Conservation (phyloP, 2,888 invertebrate genomes). For the Poecilus cupreus region DNA sequence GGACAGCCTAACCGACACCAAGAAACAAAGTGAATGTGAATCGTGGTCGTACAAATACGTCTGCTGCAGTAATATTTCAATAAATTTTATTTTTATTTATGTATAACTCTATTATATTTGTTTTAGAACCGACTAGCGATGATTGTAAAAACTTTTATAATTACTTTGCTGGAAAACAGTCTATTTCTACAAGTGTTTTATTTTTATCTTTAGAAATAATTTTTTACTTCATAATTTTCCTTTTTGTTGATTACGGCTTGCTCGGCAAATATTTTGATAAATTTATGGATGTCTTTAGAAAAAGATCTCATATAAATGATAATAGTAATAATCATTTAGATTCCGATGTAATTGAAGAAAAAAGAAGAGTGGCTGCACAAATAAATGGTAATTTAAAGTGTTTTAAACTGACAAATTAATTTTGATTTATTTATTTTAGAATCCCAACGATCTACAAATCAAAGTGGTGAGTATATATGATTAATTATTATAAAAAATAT, state of each 20-base stretch:
- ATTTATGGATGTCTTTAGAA: constrained; percentile 4
- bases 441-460: background rate
- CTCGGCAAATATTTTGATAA: constrained; percentile 56
- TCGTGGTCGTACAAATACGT: constrained; percentile 47
- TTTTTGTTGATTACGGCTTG: constrained; percentile 67
- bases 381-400: constrained; percentile 16
- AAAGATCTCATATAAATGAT: constrained; percentile 38
- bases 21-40: constrained; percentile 62
- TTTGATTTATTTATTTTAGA: background rate
- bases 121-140: constrained; percentile 10
- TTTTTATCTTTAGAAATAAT: constrained; percentile 35
- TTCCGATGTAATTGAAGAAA: constrained; percentile 70
- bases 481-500: background rate
- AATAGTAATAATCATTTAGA: constrained; percentile 59
- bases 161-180: constrained; percentile 14
- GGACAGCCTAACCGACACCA: constrained; percentile 64
- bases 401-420: background rate
- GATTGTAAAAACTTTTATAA: constrained; percentile 38
- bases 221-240: constrained; percentile 33
- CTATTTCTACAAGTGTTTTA: constrained; percentile 10
- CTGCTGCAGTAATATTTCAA: constrained; percentile 68
- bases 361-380: constrained; percentile 66
- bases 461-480: constrained; percentile 4
- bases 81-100: background rate
- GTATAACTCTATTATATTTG: background rate